These are phyloP conservation scores for Thamnophis elegans DNA, from an alignment of 2,797 vertebrate genomes.

Conservation along the genomic window DNA sequence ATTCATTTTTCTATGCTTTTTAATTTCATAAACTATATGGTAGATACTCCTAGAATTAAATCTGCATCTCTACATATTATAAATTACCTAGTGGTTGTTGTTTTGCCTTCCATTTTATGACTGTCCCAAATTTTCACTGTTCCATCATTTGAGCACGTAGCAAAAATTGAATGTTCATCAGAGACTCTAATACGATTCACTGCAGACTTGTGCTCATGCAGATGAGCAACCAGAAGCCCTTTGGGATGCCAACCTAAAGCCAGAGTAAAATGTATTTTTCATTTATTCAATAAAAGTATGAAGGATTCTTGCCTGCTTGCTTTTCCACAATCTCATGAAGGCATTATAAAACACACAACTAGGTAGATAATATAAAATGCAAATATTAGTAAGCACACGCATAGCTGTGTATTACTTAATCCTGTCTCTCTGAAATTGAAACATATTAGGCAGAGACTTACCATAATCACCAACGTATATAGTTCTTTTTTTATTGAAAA, in stretches of 20 bases:
- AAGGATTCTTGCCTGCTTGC: background rate
- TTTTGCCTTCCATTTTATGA: conserved; percentile 99
- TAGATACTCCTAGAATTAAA: background rate
- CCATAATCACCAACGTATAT: background rate
- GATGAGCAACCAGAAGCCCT: conserved; percentile 91
- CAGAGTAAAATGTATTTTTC: background rate
- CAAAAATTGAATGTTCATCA: conserved; percentile 95
- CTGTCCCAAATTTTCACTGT: conserved; percentile 98
- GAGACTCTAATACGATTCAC: conserved; percentile 94
- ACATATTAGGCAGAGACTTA: background rate
- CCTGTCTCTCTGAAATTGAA: background rate
- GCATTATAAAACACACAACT: background rate
- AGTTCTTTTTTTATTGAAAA: background rate
- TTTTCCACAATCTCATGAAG: accelerated
- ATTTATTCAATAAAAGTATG: background rate
- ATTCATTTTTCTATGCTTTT: background rate
- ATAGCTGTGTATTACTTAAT: background rate
- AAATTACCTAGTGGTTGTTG: conserved; percentile 90
- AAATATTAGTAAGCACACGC: background rate
- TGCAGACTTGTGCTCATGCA: conserved; percentile 94
- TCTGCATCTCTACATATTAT: background rate
- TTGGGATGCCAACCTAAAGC: conserved; percentile 92
- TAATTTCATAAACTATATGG: background rate
- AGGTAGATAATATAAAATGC: background rate
- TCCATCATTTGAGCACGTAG: conserved; percentile 95